Conservation (phyloP, 2,888 invertebrate species). For the Pristionchus arcanus region DNA sequence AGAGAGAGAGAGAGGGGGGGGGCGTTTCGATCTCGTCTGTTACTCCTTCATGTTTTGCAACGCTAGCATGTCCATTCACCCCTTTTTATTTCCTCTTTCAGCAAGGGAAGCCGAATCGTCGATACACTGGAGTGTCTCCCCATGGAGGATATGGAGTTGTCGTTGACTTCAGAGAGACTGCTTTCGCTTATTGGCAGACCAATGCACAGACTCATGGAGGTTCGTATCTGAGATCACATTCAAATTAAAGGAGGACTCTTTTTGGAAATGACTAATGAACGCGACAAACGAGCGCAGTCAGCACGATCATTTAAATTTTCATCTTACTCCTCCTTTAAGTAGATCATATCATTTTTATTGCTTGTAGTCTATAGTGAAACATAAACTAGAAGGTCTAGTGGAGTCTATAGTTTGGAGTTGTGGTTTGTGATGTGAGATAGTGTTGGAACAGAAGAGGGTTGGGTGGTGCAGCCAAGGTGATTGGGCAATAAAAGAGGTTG, state of each 20-base stretch:
- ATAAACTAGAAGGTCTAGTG: background rate
- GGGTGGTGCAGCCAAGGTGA: background rate
- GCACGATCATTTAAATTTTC: too few species aligned
- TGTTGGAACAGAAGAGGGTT: background rate
- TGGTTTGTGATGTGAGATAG: background rate
- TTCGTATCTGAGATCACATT: background rate
- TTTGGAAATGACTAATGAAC: too few species aligned
- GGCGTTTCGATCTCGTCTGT: background rate
- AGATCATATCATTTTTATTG: background rate
- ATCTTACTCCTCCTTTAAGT: too few species aligned
- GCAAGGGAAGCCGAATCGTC: slow-evolving; percentile 19
- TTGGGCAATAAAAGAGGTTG: background rate
- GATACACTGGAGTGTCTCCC: slow-evolving; percentile 41
- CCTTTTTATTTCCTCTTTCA: background rate
- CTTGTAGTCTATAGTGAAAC: background rate
- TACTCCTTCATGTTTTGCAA: background rate
- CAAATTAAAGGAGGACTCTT: too few species aligned
- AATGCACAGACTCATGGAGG: slow-evolving; percentile 16
- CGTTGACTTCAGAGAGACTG: slow-evolving; percentile 3
- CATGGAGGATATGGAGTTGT: slow-evolving; percentile 50
- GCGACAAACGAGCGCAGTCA: too few species aligned
- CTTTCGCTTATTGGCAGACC: slow-evolving; percentile 53
- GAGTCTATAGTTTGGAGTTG: background rate
- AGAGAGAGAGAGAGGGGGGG: too few species aligned
- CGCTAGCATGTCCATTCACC: background rate